Evolutionary conservation across 2,797 vertebrate species (phyloP).

Genomic region (Tragelaphus eurycerus): DNA sequence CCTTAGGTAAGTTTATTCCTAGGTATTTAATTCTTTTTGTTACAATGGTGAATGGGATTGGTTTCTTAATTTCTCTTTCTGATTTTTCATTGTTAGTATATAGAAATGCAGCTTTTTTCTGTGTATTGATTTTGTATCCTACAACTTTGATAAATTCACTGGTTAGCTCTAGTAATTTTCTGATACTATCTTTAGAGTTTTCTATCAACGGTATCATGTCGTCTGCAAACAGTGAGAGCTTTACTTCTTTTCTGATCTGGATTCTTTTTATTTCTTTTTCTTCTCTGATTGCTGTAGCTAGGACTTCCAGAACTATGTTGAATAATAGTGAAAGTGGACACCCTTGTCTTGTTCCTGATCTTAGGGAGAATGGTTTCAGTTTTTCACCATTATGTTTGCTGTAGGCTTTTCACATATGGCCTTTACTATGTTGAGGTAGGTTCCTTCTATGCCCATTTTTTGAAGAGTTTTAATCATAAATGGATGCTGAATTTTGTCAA

Average conservation of each 20-base stretch:
- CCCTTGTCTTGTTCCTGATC: not conserved
- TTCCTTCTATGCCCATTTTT: not conserved
- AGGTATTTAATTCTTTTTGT: not conserved
- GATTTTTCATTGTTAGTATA: not conserved
- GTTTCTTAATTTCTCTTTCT: not conserved
- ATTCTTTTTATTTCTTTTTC: not conserved
- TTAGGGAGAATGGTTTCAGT: not conserved
- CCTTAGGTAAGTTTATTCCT: not conserved
- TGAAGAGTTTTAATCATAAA: not conserved
- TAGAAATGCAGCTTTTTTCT: not conserved
- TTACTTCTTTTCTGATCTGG: not conserved
- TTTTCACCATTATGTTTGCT: not conserved
- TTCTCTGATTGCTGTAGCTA: not conserved
- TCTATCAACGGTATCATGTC: not conserved
- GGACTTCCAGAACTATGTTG: not conserved
- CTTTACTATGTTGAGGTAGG: not conserved
- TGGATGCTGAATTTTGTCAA: not conserved
- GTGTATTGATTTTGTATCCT: not conserved
- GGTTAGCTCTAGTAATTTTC: not conserved
- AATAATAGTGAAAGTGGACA: not conserved
- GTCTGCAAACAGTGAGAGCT: not conserved
- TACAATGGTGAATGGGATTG: not conserved
- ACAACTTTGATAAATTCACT: not conserved
- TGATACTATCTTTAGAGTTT: not conserved
- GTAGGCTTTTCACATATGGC: not conserved